These are phyloP conservation scores for Trissolcus brochymenae DNA, from an alignment of 2,888 invertebrate genomes.

Conservation along the genomic window DNA sequence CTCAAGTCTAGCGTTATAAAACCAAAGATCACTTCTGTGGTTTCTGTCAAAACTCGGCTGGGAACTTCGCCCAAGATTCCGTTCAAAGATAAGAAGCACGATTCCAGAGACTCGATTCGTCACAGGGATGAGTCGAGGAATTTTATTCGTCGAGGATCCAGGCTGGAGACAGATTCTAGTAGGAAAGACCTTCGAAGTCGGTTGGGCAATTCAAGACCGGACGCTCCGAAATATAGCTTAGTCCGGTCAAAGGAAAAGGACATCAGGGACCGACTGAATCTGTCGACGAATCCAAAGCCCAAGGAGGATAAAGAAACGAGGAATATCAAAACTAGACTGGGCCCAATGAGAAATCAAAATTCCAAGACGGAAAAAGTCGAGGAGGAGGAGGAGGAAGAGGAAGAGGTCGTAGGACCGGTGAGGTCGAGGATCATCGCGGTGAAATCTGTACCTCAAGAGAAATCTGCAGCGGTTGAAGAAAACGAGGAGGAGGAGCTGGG, in stretches of 20 bases:
- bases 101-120: slow-evolving; percentile 53
- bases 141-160: neutral
- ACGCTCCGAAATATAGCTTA: slow-evolving; percentile 5
- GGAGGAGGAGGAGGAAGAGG: slow-evolving; percentile 71
- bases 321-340: slow-evolving; percentile 69
- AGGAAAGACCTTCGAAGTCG: slow-evolving; percentile 52
- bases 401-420: slow-evolving; percentile 63
- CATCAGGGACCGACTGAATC: slow-evolving; percentile 34
- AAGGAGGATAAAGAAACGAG: slow-evolving; percentile 25
- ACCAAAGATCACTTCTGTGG: slow-evolving; percentile 71
- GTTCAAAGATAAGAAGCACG: slow-evolving; percentile 62
- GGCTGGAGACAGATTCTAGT: slow-evolving; percentile 34
- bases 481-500: slow-evolving; percentile 62
- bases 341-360: slow-evolving; percentile 72
- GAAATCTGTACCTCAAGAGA: slow-evolving; percentile 56
- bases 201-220: slow-evolving; percentile 32
- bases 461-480: slow-evolving; percentile 54
- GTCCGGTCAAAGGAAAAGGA: slow-evolving; percentile 20
- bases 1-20: slow-evolving; percentile 70
- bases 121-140: slow-evolving; percentile 34
- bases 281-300: slow-evolving; percentile 1
- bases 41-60: slow-evolving; percentile 71
- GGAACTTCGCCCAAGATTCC: slow-evolving; percentile 61
- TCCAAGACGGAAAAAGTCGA: slow-evolving; percentile 82
- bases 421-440: slow-evolving; percentile 73